Evolutionary conservation across 23 tunicate species (phyloP).

Genomic region (Oikopleura dioica): DNA sequence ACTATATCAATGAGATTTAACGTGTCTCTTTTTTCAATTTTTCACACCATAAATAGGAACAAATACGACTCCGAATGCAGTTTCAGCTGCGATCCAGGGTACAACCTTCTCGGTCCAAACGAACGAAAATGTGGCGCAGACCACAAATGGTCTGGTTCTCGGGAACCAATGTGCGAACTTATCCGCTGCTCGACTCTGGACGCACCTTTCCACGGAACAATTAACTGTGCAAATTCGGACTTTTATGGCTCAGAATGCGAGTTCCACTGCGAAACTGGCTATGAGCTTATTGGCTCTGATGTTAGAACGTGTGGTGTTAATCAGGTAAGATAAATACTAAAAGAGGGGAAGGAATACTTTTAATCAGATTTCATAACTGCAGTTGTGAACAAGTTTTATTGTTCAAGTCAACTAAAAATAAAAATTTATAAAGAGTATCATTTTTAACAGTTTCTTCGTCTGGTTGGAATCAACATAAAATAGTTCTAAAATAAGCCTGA

Average conservation of each 20-base stretch:
- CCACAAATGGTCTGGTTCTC: conserved; percentile 19
- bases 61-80: conserved; percentile 39
- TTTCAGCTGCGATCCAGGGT: conserved; percentile 20
- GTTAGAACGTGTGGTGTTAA: conserved; percentile 17
- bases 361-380: too few species aligned
- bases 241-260: conserved; percentile 27
- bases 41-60: conserved; percentile 23
- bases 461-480: too few species aligned
- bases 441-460: too few species aligned
- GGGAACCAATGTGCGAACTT: conserved; percentile 17
- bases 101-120: conserved; percentile 14
- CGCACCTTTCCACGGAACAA: conserved; percentile 16
- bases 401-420: too few species aligned
- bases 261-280: conserved; percentile 25
- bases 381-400: too few species aligned
- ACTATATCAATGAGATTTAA: background rate
- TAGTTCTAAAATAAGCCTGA: background rate
- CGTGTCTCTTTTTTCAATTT: background rate
- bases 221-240: conserved; percentile 21
- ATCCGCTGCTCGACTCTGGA: background rate
- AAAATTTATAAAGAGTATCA: too few species aligned
- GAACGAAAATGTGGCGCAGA: conserved; percentile 21
- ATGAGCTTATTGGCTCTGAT: conserved; percentile 16
- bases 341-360: too few species aligned
- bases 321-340: too few species aligned